Conservation (phyloP, 2,113 vertebrate genomes). For the Cynopterus brachyotis region DNA sequence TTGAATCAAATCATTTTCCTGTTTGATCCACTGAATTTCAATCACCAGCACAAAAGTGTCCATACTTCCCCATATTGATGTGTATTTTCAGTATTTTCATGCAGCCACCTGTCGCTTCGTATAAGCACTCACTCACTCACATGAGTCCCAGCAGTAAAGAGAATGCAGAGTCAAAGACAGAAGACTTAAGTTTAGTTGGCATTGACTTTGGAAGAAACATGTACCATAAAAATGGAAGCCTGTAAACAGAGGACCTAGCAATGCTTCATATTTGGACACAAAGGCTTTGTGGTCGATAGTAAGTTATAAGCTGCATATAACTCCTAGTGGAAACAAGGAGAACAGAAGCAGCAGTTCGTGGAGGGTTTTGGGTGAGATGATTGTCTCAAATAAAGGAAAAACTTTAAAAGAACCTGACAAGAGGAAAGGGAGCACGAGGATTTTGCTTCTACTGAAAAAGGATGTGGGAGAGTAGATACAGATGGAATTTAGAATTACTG, state of each 20-base stretch:
- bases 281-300: neutral
- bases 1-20: neutral
- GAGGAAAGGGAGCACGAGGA: neutral
- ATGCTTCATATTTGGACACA: neutral
- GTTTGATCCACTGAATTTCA: neutral
- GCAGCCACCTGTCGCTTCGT: neutral
- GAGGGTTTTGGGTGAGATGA: neutral
- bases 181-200: neutral
- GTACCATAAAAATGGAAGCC: neutral
- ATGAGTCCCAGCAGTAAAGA: neutral
- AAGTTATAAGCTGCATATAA: neutral
- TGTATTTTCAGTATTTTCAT: neutral
- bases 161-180: neutral
- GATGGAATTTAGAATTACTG: neutral
- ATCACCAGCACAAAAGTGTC: neutral
- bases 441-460: neutral
- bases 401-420: neutral
- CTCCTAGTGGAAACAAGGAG: neutral
- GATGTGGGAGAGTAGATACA: neutral
- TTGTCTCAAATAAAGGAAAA: neutral
- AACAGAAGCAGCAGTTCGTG: neutral
- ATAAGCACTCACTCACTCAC: neutral
- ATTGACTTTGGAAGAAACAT: neutral
- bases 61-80: fast-evolving
- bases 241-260: neutral